phyloP scores from a whole-genome alignment of 2,113 vertebrate genomes.

The Oophaga pumilio region DNA sequence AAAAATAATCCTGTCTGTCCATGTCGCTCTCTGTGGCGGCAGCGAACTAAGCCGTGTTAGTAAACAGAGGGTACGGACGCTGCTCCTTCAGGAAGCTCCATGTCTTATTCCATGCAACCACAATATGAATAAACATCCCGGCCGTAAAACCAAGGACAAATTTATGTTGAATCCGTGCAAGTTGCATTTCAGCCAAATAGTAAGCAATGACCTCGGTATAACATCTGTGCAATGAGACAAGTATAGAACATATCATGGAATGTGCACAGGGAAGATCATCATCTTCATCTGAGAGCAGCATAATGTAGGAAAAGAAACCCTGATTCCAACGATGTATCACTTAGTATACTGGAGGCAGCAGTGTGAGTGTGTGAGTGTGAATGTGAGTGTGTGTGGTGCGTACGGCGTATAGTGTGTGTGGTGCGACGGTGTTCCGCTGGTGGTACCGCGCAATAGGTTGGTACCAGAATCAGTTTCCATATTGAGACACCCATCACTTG shows the following conservation, averaged over 20 bases:
- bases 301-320: no score
- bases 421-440: no score
- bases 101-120: constrained; percentile 1
- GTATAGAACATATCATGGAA: background rate
- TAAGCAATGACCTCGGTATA: background rate
- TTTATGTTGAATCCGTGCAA: background rate
- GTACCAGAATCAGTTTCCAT: no score
- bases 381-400: no score
- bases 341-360: no score
- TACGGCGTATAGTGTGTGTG: no score
- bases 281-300: no score
- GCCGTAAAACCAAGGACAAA: background rate
- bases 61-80: background rate
- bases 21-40: background rate
- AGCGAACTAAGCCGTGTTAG: background rate
- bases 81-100: background rate
- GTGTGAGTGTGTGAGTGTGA: no score
- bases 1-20: background rate
- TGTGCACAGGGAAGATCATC: background rate
- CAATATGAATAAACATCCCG: constrained; percentile 10
- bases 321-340: no score
- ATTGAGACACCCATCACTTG: no score
- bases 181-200: background rate
- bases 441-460: no score
- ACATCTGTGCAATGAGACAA: background rate